Percentiles rank a stretch among this genome's conserved stretches.
These are phyloP conservation scores for Zophobas morio DNA, from an alignment of 1,140 invertebrate genomes.

Conservation along the genomic window DNA sequence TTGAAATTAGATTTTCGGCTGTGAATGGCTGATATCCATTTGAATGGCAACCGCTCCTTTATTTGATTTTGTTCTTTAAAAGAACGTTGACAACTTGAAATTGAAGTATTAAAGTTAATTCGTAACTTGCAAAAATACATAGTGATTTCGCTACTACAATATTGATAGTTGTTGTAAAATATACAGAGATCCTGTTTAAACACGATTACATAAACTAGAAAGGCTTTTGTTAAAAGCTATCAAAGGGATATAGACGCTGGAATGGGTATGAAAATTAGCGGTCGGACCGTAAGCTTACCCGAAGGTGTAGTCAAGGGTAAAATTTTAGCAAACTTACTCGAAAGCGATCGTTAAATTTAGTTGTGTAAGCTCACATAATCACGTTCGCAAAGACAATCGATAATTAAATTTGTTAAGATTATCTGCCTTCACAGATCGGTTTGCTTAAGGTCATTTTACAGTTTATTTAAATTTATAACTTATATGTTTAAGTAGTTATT, in stretches of 20 bases:
- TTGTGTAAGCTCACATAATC: slow-evolving; percentile 18
- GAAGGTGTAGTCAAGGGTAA: not conserved
- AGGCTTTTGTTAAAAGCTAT: not conserved
- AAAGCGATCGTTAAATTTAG: slow-evolving; percentile 15
- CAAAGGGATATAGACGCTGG: not conserved
- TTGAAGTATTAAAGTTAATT: slow-evolving; percentile 21
- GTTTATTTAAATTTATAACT: too few relatives aligned
- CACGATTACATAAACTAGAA: not conserved
- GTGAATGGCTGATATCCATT: slow-evolving; percentile 25
- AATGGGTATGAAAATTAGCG: slow-evolving; percentile 3
- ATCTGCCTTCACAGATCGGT: too few relatives aligned
- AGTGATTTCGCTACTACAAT: too few relatives aligned
- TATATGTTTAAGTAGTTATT: too few relatives aligned
- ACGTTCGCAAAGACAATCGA: slow-evolving; percentile 13
- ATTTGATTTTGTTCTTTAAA: slow-evolving; percentile 41
- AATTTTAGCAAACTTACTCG: slow-evolving; percentile 18
- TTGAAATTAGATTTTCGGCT: slow-evolving; percentile 39
- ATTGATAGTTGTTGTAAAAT: not conserved
- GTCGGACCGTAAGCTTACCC: slow-evolving; percentile 7
- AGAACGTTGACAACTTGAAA: not conserved
- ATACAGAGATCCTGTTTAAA: not conserved
- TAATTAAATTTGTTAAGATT: slow-evolving; percentile 1
- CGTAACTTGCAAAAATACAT: too few relatives aligned
- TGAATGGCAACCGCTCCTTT: slow-evolving; percentile 30
- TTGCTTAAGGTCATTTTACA: too few relatives aligned